Percentiles rank a stretch among this genome's conserved stretches.
Conservation (phyloP, 64 coral and sea anemone genomes). For the Stichodactyla helianthus region DNA sequence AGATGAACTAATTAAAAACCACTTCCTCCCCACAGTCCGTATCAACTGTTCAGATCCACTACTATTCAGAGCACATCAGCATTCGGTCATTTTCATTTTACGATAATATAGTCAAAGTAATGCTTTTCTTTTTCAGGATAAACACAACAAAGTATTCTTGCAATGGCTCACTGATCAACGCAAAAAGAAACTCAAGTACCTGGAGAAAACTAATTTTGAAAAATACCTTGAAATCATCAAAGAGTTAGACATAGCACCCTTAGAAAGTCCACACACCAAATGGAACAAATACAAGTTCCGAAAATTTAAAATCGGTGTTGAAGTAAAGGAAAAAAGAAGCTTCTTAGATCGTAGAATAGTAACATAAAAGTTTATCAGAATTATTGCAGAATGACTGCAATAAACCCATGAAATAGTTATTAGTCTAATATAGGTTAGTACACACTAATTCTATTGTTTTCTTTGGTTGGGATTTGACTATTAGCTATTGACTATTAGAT, state of each 20-base stretch:
- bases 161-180: constrained; percentile 82
- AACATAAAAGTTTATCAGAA: neutral
- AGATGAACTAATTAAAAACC: neutral
- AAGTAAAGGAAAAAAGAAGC: constrained; percentile 89
- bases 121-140: constrained; percentile 50
- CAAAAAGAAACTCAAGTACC: constrained; percentile 74
- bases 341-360: constrained; percentile 25
- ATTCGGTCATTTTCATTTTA: too few relatives aligned
- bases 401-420: too few relatives aligned
- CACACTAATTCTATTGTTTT: too few relatives aligned
- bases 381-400: too few relatives aligned
- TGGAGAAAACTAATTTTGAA: constrained; percentile 73
- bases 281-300: constrained; percentile 94
- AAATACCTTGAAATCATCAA: constrained; percentile 67
- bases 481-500: too few relatives aligned
- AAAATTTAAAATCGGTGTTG: constrained; percentile 87
- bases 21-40: too few relatives aligned
- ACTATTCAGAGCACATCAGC: too few relatives aligned
- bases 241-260: constrained; percentile 58
- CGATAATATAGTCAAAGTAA: too few relatives aligned
- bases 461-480: too few relatives aligned
- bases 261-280: constrained; percentile 73
- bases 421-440: too few relatives aligned
- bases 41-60: too few relatives aligned
- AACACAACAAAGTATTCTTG: constrained; percentile 88